Conservation (phyloP, 2,888 invertebrate species). For the Odiellus spinosus region DNA sequence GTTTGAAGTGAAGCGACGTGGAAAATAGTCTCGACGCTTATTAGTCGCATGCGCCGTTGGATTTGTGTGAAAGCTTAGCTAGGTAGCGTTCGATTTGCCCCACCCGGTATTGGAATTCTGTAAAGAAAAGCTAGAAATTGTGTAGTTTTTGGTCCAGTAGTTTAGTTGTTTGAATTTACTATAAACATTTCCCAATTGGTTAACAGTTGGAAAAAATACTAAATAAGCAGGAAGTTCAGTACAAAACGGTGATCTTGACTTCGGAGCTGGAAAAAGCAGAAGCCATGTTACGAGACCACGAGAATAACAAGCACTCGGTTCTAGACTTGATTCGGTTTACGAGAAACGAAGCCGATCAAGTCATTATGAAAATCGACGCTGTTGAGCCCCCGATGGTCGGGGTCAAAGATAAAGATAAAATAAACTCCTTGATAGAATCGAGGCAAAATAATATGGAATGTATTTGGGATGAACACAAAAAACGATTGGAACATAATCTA, state of each 20-base stretch:
- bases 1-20: no score
- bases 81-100: no score
- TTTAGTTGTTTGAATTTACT: not conserved
- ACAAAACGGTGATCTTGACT: constrained; percentile 30
- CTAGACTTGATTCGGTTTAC: constrained; percentile 48
- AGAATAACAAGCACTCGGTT: constrained; percentile 45
- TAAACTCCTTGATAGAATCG: constrained; percentile 44
- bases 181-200: constrained; percentile 4
- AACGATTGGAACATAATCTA: constrained; percentile 43
- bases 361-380: constrained; percentile 48
- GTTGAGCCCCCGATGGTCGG: constrained; percentile 42
- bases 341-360: constrained; percentile 48
- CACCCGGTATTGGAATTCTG: no score
- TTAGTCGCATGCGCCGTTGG: no score
- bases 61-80: no score
- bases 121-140: no score
- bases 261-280: constrained; percentile 38
- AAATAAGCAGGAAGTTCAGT: constrained; percentile 39
- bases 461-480: constrained; percentile 42
- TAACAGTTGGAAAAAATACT: constrained; percentile 43
- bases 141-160: no score
- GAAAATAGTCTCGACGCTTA: no score
- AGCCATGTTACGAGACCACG: constrained; percentile 41
- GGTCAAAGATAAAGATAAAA: constrained; percentile 49
- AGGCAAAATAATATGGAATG: constrained; percentile 46